Base-by-base conservation (phyloP, 2,113 vertebrate genomes). In the Oncorhynchus gorbuscha region DNA sequence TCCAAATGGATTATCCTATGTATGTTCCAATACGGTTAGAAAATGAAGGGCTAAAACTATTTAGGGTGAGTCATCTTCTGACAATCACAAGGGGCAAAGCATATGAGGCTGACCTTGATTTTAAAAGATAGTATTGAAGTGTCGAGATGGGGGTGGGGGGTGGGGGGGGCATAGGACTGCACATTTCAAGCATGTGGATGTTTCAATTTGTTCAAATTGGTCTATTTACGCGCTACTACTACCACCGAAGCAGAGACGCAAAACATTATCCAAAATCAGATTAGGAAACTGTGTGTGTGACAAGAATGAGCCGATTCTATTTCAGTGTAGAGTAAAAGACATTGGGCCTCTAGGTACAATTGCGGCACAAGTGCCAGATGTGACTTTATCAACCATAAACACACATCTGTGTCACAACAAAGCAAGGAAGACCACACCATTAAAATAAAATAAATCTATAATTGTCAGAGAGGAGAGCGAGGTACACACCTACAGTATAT, bases 31-130 rank as follows among this genome's bases (percentile, higher is more conserved):
- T 76, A 84, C 68, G 26, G 83, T 87, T 84, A 85, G 64, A 90
- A 87, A 88, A 87, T 72, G n/a, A 84, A 84, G 70, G 72, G 76
- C 83, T 75, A 76, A 88, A 86, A 88, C 72, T 79, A 92, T 86
- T 84, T 68, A 28, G 73, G 74, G 74, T 72, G 80, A 84, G 88
- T 45, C 86, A 83, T 81, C 87, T 80, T 69, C 45, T 72, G 81
- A 83, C 86, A 85, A 91, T 88, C 84, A 91, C 78, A 85, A 85
- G 85, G 72, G 81, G 68, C 35, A 45, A 77, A 83, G 86, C 89
- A 89, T 89, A 87, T 80, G 86, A 90, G 83, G 83, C 86, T 83
- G 74, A 89, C 90, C 8, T 87, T 85, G 77, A 86, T 77, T 80
- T 83, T 83, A 85, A 24, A 90, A 85, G 77, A 88, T 82, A 81